Conservation (phyloP, 2,113 vertebrate species). For the Pseudolaguvia tuberculata region DNA sequence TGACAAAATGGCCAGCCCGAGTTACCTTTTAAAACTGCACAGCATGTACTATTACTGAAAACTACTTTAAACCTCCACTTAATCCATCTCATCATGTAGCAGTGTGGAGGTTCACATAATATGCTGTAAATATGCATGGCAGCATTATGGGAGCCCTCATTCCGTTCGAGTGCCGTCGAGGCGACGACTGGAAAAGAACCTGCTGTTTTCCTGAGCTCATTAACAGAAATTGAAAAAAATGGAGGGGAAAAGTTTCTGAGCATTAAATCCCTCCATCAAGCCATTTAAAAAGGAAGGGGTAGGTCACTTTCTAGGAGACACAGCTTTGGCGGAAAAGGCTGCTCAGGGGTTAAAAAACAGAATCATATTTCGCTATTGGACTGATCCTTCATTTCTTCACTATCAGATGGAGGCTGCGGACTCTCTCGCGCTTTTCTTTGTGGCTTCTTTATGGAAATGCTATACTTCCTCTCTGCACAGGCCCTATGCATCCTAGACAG, state of each 20-base stretch:
- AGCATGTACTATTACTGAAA: neutral
- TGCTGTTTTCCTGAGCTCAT: slow-evolving; percentile 59
- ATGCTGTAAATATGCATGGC: slow-evolving; percentile 52
- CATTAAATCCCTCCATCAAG: slow-evolving; percentile 20
- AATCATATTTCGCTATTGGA: slow-evolving; percentile 49
- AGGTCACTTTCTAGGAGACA: slow-evolving; percentile 36
- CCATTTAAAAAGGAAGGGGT: slow-evolving; percentile 9
- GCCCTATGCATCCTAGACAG: slow-evolving; percentile 63
- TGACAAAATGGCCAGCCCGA: neutral
- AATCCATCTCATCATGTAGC: slow-evolving; percentile 45
- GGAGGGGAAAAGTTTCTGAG: slow-evolving; percentile 43
- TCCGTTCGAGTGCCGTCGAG: slow-evolving; percentile 47
- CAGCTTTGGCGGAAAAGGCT: slow-evolving; percentile 14
- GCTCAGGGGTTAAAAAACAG: slow-evolving; percentile 40
- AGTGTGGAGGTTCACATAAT: slow-evolving; percentile 51
- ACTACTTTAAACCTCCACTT: slow-evolving; percentile 47
- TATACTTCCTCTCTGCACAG: slow-evolving; percentile 44
- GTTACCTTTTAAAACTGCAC: neutral
- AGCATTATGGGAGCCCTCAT: slow-evolving; percentile 41
- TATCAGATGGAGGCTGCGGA: slow-evolving; percentile 63
- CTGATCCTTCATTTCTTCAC: slow-evolving; percentile 56
- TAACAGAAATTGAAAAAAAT: slow-evolving; percentile 61
- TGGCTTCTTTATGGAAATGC: slow-evolving; percentile 62
- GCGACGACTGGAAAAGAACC: slow-evolving; percentile 36
- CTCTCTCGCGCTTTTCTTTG: slow-evolving; percentile 52